Conservation (phyloP, 2,113 vertebrate genomes). For the Pandion haliaetus region DNA sequence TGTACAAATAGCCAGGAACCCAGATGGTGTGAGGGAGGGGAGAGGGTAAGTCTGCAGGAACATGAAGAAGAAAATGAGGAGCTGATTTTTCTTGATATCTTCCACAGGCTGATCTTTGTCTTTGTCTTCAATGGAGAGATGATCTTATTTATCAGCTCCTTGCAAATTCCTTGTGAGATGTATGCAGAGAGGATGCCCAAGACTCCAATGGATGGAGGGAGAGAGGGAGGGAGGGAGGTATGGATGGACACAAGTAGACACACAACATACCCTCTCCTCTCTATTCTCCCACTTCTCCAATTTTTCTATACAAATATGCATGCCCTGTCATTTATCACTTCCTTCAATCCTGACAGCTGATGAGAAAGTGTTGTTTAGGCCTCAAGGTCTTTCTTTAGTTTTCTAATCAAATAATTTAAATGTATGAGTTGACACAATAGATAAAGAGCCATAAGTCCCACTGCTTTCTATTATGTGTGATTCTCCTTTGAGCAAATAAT, state of each 20-base stretch:
- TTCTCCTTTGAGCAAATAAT: slow-evolving; percentile 61
- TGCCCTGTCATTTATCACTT: not conserved
- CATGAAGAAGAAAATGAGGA: not conserved
- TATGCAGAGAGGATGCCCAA: not conserved
- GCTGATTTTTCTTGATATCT: not conserved
- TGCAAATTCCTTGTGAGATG: not conserved
- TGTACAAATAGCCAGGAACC: not conserved
- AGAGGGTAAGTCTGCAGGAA: not conserved
- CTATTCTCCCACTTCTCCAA: not conserved
- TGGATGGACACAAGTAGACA: not conserved
- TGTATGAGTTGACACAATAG: slow-evolving; percentile 44
- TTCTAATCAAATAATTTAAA: slow-evolving; percentile 62
- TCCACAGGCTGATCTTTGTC: not conserved
- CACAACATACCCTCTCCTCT: not conserved
- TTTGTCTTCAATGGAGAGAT: not conserved
- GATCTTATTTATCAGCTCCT: not conserved
- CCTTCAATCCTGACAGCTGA: not conserved
- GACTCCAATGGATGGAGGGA: not conserved
- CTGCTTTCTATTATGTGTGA: slow-evolving; percentile 25
- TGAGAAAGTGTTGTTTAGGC: not conserved
- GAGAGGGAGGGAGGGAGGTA: not conserved
- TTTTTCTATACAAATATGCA: not conserved
- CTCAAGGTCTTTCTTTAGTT: slow-evolving; percentile 17
- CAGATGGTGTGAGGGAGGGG: not conserved
- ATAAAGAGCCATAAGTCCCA: not conserved